Evolutionary conservation across 2,888 invertebrate genomes (phyloP).

Genomic region (Monoplex corrugatus): DNA sequence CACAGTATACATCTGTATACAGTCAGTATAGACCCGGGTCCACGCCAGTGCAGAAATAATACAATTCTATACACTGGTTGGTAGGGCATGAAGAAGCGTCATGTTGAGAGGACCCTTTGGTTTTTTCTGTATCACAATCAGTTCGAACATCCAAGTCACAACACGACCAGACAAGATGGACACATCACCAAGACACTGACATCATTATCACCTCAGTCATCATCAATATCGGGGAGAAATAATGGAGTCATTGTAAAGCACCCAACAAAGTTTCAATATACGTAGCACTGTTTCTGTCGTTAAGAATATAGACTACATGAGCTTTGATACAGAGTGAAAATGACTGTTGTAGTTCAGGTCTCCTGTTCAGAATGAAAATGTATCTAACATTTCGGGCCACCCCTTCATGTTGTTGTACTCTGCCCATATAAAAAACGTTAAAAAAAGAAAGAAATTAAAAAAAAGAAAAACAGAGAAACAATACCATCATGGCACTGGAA

Average conservation of each 20-base stretch:
- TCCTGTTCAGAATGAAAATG: constrained; percentile 22
- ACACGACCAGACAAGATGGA: background rate
- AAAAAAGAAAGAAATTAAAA: background rate
- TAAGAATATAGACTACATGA: background rate
- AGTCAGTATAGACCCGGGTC: background rate
- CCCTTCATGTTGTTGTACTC: constrained; percentile 27
- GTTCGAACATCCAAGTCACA: background rate
- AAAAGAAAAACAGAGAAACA: background rate
- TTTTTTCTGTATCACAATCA: constrained; percentile 29
- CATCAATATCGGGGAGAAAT: too few species aligned
- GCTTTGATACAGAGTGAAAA: constrained; percentile 17
- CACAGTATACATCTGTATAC: too few species aligned
- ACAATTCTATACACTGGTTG: background rate
- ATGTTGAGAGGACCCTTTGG: background rate
- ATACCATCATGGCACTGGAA: background rate
- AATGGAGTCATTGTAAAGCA: constrained; percentile 23
- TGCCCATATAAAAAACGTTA: background rate
- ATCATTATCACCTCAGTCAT: constrained; percentile 17
- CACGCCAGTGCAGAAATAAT: too few species aligned
- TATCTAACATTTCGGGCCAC: constrained; percentile 22
- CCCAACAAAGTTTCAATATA: constrained; percentile 20
- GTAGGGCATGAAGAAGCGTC: background rate
- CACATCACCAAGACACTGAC: background rate
- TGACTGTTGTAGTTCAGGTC: constrained; percentile 35
- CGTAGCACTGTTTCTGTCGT: background rate